Conservation (phyloP, 2,797 vertebrate species). For the Myotis daubentonii region DNA sequence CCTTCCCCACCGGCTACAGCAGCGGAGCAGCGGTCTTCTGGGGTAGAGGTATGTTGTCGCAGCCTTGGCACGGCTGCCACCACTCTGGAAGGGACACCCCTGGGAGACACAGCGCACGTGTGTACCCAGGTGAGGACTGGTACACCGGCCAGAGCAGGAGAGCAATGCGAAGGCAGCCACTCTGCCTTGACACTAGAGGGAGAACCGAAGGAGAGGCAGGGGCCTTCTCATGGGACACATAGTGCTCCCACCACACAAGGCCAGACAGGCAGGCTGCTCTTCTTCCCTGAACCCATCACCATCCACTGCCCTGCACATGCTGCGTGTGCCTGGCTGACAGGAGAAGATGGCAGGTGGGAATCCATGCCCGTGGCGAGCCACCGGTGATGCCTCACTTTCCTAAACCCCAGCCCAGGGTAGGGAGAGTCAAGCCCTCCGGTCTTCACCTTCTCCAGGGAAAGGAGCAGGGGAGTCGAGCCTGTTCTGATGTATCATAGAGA, state of each 20-base stretch:
- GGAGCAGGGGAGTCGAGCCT: neutral
- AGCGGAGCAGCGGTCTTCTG: neutral
- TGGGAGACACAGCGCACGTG: conserved; percentile 44
- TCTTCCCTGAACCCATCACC: conserved; percentile 45
- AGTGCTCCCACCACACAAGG: conserved; percentile 39
- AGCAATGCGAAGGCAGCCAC: neutral
- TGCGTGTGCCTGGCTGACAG: conserved; percentile 11
- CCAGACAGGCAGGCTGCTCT: conserved; percentile 50
- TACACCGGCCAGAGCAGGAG: neutral
- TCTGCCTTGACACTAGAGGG: neutral
- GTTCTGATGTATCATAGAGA: neutral
- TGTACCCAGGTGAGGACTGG: conserved; percentile 54
- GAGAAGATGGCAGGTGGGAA: conserved; percentile 58
- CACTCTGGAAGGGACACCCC: conserved; percentile 58
- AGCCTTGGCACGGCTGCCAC: conserved; percentile 43
- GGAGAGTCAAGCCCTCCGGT: conserved; percentile 43
- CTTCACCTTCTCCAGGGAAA: conserved; percentile 63
- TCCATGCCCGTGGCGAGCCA: conserved; percentile 22
- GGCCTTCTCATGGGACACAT: conserved; percentile 68
- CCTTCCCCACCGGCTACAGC: neutral
- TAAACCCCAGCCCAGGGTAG: conserved; percentile 32
- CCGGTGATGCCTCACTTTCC: neutral
- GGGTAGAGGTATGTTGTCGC: conserved; percentile 68
- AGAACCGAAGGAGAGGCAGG: conserved; percentile 46
- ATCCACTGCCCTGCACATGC: conserved; percentile 1